Evolutionary conservation across 2,888 invertebrate species (phyloP).

Genomic region (Rugalucina vietnamica): DNA sequence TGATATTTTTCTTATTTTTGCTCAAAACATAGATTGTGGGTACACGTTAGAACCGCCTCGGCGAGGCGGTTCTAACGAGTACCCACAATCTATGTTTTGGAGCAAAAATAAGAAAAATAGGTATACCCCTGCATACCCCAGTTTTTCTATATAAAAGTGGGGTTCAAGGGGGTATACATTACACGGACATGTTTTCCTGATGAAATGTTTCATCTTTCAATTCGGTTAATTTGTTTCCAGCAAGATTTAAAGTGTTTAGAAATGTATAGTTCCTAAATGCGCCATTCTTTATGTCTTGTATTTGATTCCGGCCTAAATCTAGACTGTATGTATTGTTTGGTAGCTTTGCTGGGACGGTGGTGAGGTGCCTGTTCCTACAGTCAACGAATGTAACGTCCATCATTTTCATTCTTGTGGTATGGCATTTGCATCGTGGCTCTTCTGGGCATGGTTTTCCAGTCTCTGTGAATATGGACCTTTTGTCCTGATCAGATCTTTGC

Average conservation of each 20-base stretch:
- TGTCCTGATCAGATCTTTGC: too few relatives aligned
- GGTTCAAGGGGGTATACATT: too few relatives aligned
- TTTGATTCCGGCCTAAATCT: not conserved
- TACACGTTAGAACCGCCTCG: too few relatives aligned
- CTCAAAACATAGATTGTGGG: too few relatives aligned
- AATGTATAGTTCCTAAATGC: not conserved
- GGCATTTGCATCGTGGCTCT: not conserved
- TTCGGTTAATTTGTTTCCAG: not conserved
- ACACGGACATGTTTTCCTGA: too few relatives aligned
- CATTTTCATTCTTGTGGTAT: not conserved
- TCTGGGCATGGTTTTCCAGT: not conserved
- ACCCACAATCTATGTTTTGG: too few relatives aligned
- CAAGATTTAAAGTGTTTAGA: not conserved
- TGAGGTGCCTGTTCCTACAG: not conserved
- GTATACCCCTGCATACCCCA: too few relatives aligned
- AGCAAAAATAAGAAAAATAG: too few relatives aligned
- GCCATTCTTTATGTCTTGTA: not conserved
- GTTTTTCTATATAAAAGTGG: too few relatives aligned
- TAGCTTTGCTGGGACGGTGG: not conserved
- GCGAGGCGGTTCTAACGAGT: too few relatives aligned
- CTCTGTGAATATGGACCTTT: too few relatives aligned
- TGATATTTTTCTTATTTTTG: too few relatives aligned
- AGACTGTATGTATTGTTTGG: not conserved
- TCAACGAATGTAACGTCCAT: not conserved
- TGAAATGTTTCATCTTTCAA: not conserved